Evolutionary conservation across 2,113 vertebrate genomes (phyloP), one percentile per base, ranked within the genome.

Genomic region (Melanostigma gelatinosum): DNA sequence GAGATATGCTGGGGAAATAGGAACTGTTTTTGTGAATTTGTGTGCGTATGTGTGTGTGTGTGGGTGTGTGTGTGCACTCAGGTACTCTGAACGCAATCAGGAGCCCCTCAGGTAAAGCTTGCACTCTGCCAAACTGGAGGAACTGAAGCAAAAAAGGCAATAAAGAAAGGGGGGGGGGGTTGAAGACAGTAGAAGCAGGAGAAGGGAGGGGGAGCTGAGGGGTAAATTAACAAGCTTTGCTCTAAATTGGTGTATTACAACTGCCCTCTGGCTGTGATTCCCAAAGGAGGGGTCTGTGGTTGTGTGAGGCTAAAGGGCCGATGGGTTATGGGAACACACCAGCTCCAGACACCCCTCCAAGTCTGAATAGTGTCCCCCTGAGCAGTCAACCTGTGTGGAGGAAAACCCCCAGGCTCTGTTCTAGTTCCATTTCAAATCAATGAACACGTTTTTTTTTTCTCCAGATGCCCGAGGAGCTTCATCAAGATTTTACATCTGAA

Each of bases 241-340:
- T 88, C 85, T 32, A 93, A 94, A 91, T 89, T 90, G 88, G 85
- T 91, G 89, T 93, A 89, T 92, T 92, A 92, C 91, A 93, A 85
- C 88, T 84, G 85, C 89, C 91, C 91, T 84, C 86, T 90, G 89
- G 91, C 92, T 92, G 78, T 85, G 83, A 92, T 84, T 92, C 89
- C 92, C 87, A 69, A 57, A 68, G 80, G 89, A 91, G 81, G 77
- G 83, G 70, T 69, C 40, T 68, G 68, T 80, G 75, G 61, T 80
- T 85, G 86, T 82, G 77, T 64, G 55, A 62, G 83, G 87, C 75
- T 77, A 44, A 79, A 84, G 79, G 89, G 81, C 40, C 29, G 44
- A 65, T 73, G 72, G 89, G 86, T 86, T 89, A 84, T 91, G 87
- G 73, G 90, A 92, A 87, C 83, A 75, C 79, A 85, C 82, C 84